phyloP scores from a whole-genome alignment of 2,797 vertebrate genomes.

The Morus bassanus region DNA sequence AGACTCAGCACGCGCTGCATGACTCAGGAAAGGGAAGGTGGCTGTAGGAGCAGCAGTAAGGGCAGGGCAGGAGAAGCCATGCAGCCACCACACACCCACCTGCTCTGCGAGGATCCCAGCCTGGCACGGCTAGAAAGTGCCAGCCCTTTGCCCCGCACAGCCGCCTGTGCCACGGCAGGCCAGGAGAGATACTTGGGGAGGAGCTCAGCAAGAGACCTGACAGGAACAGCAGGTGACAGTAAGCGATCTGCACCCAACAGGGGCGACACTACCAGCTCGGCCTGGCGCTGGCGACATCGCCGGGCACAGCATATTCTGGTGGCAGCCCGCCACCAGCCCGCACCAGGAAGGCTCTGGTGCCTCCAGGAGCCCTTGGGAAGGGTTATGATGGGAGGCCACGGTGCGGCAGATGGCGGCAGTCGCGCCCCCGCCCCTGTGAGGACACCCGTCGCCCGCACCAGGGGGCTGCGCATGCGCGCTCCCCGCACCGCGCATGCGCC shows the following conservation, averaged over 20 bases:
- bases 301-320: too few relatives aligned
- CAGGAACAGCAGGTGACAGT: neutral
- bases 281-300: neutral
- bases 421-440: too few relatives aligned
- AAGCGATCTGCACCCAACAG: neutral
- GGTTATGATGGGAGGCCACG: too few relatives aligned
- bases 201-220: neutral
- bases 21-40: fast-evolving
- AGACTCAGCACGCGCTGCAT: fast-evolving
- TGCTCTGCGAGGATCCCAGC: fast-evolving
- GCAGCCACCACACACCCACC: neutral
- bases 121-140: fast-evolving
- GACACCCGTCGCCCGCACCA: too few relatives aligned
- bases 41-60: too few relatives aligned
- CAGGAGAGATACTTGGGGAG: too few relatives aligned
- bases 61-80: fast-evolving
- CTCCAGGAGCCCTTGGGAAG: neutral
- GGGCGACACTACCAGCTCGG: neutral
- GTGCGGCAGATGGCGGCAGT: fast-evolving
- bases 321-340: fast-evolving
- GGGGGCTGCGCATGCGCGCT: neutral
- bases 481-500: neutral
- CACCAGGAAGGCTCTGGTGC: neutral
- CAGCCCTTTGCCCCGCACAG: neutral
- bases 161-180: neutral